phyloP scores from a whole-genome alignment of 2,888 invertebrate species.

The Andrena camellia region DNA sequence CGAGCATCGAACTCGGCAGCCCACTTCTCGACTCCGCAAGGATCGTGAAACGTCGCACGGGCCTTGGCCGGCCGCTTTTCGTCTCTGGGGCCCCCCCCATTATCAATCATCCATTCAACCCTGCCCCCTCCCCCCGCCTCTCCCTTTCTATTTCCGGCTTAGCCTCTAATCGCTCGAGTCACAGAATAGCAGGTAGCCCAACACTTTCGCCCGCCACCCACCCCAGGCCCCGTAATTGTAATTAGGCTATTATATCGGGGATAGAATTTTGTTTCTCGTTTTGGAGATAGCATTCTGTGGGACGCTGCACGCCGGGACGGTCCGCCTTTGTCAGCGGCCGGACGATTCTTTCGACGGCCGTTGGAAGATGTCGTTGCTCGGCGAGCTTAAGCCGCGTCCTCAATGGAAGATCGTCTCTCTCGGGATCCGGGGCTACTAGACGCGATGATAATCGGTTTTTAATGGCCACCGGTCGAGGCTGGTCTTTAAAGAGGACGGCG shows the following conservation, averaged over 20 bases:
- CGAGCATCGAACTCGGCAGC: constrained; percentile 6
- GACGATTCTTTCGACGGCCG: background rate
- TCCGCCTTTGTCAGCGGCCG: constrained; percentile 11
- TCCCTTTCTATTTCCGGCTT: constrained; percentile 62
- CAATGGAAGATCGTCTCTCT: background rate
- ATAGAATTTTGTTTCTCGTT: constrained; percentile 52
- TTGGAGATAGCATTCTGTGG: constrained; percentile 24
- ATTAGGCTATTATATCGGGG: constrained; percentile 59
- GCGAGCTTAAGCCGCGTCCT: background rate
- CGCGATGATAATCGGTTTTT: constrained; percentile 1
- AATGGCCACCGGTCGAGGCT: constrained; percentile 1
- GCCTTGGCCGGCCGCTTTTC: background rate
- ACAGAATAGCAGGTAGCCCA: constrained; percentile 60
- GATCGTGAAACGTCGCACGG: background rate
- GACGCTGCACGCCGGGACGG: background rate
- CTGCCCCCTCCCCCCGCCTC: no score
- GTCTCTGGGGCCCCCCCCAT: constrained; percentile 17
- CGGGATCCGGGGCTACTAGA: background rate
- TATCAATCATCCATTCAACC: constrained; percentile 66
- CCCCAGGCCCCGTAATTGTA: constrained; percentile 51
- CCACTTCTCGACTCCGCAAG: constrained; percentile 15
- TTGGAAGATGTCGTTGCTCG: background rate
- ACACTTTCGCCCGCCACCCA: constrained; percentile 23
- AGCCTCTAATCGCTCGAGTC: constrained; percentile 45
- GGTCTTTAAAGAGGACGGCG: background rate